Conservation (phyloP, 2,888 invertebrate species). For the Lochmaea capreae region DNA sequence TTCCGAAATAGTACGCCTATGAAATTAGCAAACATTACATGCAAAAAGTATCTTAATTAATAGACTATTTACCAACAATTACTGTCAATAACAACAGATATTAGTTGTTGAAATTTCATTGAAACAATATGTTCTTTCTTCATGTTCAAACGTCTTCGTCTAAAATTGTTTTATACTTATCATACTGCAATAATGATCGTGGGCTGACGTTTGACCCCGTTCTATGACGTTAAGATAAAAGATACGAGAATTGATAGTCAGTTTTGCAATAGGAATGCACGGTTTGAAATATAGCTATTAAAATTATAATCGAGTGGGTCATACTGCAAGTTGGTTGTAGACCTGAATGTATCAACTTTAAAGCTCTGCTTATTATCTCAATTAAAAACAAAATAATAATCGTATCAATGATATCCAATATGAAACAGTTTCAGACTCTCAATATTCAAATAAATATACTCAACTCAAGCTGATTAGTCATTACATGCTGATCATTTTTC, state of each 20-base stretch:
- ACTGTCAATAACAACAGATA: not conserved
- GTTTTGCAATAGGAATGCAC: constrained; percentile 40
- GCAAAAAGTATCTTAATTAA: constrained; percentile 5
- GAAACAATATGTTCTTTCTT: constrained; percentile 18
- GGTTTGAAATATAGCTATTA: constrained; percentile 41
- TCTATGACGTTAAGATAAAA: constrained; percentile 37
- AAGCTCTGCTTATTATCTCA: not conserved
- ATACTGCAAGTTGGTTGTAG: constrained; percentile 44
- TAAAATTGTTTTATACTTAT: constrained; percentile 19
- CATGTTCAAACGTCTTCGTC: constrained; percentile 15
- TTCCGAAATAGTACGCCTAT: not conserved
- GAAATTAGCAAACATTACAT: not conserved
- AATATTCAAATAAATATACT: too few species aligned
- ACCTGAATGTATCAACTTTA: not conserved
- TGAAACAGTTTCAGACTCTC: too few species aligned
- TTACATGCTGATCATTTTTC: too few species aligned
- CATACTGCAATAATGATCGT: constrained; percentile 34
- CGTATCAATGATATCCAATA: too few species aligned
- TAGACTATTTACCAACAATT: not conserved
- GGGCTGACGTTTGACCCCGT: constrained; percentile 41
- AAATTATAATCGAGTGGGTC: constrained; percentile 42
- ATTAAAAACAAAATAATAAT: too few species aligned
- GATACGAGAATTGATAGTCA: constrained; percentile 42
- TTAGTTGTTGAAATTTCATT: constrained; percentile 14
- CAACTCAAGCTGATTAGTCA: too few species aligned